phyloP scores from a whole-genome alignment of 2,797 vertebrate genomes.

The Fratercula arctica region DNA sequence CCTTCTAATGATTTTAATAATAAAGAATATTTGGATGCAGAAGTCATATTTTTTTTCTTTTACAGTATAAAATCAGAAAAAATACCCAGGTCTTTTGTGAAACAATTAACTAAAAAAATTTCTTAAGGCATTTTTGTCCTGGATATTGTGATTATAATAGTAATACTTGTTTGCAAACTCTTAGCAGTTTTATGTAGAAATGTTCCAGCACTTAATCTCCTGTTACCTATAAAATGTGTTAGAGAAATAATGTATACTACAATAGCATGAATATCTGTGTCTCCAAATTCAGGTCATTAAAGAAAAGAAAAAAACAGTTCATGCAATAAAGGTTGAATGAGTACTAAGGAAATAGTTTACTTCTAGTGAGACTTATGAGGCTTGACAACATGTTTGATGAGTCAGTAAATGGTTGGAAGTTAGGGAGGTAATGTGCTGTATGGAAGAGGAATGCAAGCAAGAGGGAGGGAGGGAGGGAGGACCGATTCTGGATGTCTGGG shows the following conservation, averaged over 20 bases:
- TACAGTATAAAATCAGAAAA: not conserved
- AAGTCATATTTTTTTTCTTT: not conserved
- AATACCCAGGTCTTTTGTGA: not conserved
- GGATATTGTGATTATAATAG: not conserved
- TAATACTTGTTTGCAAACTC: not conserved
- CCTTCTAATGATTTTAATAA: not conserved
- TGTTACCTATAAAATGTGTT: not conserved
- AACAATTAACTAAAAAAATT: not conserved
- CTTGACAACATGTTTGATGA: constrained; percentile 4
- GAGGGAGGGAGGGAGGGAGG: not conserved
- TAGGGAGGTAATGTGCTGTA: not conserved
- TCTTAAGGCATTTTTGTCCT: not conserved
- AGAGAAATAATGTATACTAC: not conserved
- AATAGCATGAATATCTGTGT: not conserved
- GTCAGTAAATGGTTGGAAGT: not conserved
- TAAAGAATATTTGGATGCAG: not conserved
- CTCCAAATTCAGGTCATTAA: not conserved
- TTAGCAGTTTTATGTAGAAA: not conserved
- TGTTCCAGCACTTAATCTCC: not conserved
- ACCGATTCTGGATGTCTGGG: rapidly evolving
- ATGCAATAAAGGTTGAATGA: not conserved
- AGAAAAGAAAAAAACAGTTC: not conserved
- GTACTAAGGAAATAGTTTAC: not conserved
- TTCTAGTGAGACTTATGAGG: not conserved
- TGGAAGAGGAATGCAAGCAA: not conserved